Percentiles rank a stretch among this genome's conserved stretches.
Conservation (phyloP, 1,140 invertebrate genomes). For the Conus ventricosus region DNA sequence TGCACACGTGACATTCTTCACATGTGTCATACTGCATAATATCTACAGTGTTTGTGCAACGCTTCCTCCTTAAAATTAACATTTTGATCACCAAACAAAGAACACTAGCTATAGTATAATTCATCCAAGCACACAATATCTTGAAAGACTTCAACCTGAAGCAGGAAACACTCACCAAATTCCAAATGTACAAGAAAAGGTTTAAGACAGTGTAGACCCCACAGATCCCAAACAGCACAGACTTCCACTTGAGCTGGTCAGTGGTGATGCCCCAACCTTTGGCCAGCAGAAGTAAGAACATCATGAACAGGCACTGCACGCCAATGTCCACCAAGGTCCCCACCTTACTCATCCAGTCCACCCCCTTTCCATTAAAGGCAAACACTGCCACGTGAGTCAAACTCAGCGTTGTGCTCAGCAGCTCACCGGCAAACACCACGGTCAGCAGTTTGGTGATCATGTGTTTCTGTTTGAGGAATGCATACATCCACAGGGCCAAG, state of each 20-base stretch:
- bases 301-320: constrained; percentile 94
- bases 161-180: constrained; percentile 84
- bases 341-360: constrained; percentile 85
- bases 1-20: no score
- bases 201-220: constrained; percentile 92
- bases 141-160: background rate
- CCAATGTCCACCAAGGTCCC: constrained; percentile 95
- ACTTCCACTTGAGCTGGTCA: constrained; percentile 89
- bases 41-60: no score
- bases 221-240: constrained; percentile 92
- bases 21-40: no score
- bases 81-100: no score
- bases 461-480: constrained; percentile 89
- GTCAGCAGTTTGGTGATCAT: constrained; percentile 94
- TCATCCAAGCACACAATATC: no score
- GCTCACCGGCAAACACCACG: constrained; percentile 88
- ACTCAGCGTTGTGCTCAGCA: constrained; percentile 89
- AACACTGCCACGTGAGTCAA: constrained; percentile 92
- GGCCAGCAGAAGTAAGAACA: constrained; percentile 92
- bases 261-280: constrained; percentile 98
- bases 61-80: no score
- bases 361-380: constrained; percentile 90
- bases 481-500: constrained; percentile 90
- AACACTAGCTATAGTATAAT: no score
- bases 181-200: constrained; percentile 95